Evolutionary conservation across 2,113 vertebrate species (phyloP), one percentile per base, ranked within the genome.

Genomic region (Xyrauchen texanus): DNA sequence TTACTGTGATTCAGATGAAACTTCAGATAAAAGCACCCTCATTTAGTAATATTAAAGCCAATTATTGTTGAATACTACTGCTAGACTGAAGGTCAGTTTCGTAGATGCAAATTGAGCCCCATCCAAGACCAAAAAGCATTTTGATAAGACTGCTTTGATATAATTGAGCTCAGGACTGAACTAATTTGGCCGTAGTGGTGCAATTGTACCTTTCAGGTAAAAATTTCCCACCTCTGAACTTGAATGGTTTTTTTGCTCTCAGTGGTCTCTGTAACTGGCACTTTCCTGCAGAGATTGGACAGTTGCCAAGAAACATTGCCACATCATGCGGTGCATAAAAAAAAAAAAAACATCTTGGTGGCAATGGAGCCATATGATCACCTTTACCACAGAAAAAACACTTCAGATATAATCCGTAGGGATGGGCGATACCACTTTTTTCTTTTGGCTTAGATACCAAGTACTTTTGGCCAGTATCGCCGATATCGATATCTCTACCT

Each of bases 241-340:
- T 3, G 21, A 67, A 6, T 16, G 8, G 8, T 5, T 8, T 16
- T 60, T 42, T 49, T 4, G 21, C 55, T 68, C 46, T 10, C n/a
- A n/a, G 10, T 67, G 4, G 47, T 47, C 63, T 49, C 5, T 3
- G 49, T 21, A 34, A 34, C 21, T 34, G 21, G 21, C 21, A 34
- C 21, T 34, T 34, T 34, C 21, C 21, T 34, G 21, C 21, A 34
- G 21, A 1, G 21, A 34, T 34, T 34, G 21, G 21, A 34, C 21
- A 34, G 87, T 88, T 87, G 81, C 87, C 83, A 78, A 86, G 82
- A 47, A 73, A 79, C 84, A 57, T 77, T 15, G 16, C 76, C 57
- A 51, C 21, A 7, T 64, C 79, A 76, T 57, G 51, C 44, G 21
- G 21, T 34, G 21, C 21, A 3, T 12, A 7, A 58, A 58, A 34